Base-by-base conservation (phyloP, 2,113 vertebrate genomes). In the Actenoides hombroni region DNA sequence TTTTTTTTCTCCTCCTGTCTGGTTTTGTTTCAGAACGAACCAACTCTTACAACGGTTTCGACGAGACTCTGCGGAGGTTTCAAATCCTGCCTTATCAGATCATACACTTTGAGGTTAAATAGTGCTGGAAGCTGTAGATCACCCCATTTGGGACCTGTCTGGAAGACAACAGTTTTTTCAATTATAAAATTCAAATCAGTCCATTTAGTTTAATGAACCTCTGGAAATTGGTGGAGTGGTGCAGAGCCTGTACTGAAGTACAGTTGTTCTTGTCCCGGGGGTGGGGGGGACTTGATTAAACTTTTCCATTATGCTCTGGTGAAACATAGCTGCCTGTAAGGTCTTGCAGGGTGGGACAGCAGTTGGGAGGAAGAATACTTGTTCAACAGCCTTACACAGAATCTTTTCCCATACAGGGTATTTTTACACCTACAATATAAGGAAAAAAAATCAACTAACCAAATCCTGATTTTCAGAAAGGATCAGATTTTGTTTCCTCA, bases 71-170 rank as follows among this genome's bases (percentile, higher is more conserved):
- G 13, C n/a, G 35, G 83, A 61, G 48, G 3, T 79, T 95, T 95
- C 42, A 11, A 49, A 79, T 49, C 29, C 1, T 16, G 39, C 78
- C 39, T 95, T 90, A 73, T 80, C 88, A 93, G 69, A 49, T 79
- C 8, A 44, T 29, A 31, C 28, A 35, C 79, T 96, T 94, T 7
- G 94, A 95, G 97, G 96, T 97, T 92, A 97, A 97, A 92, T 40
- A 95, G 79, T 92, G 97, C 97, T 96, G 94, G 88, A 96, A 96
- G 97, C 97, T 96, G 94, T 97, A 92, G 95, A 92, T 96, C 96
- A 94, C 96, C 87, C 90, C 94, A 74, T 59, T 63, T 92, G 97
- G 93, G 97, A 97, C 31, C 91, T 80, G 37, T 84, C 82, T 95
- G 82, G 63, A 74, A 97, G 89, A 95, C 83, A 95, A 92, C 92